phyloP scores from a whole-genome alignment of 2,113 vertebrate species.

The Malaclemys terrapin region DNA sequence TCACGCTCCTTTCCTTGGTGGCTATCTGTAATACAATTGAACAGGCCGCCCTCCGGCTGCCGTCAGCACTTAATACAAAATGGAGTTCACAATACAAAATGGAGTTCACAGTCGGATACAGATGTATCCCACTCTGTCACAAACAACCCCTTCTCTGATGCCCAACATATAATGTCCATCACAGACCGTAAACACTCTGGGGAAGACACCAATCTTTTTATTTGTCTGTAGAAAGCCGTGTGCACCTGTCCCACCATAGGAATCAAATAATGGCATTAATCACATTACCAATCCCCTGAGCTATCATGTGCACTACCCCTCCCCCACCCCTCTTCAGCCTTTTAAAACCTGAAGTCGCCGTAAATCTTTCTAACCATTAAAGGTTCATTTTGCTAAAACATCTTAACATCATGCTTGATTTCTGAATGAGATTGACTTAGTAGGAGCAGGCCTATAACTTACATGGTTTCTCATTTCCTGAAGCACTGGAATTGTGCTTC shows the following conservation, averaged over 20 bases:
- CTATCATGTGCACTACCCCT: background rate
- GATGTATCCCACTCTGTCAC: background rate
- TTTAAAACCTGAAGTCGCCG: slow-evolving; percentile 27
- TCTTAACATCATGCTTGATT: slow-evolving; percentile 54
- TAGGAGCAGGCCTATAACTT: slow-evolving; percentile 54
- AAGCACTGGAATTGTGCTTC: slow-evolving; percentile 52
- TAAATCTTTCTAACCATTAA: slow-evolving; percentile 54
- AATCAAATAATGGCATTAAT: slow-evolving; percentile 12
- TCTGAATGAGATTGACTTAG: slow-evolving; percentile 52
- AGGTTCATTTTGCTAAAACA: slow-evolving; percentile 44
- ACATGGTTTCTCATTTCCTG: slow-evolving; percentile 51
- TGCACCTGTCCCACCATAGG: background rate
- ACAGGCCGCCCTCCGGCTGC: background rate
- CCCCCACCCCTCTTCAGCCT: background rate
- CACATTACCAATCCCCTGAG: background rate
- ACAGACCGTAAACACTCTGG: background rate
- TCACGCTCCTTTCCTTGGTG: background rate
- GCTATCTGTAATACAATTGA: background rate
- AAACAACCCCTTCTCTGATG: background rate
- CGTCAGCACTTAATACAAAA: background rate
- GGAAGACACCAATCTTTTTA: slow-evolving; percentile 3
- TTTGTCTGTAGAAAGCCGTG: background rate
- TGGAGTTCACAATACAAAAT: background rate
- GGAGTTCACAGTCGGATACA: background rate
- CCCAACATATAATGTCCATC: background rate